Percentiles rank a stretch among this genome's conserved stretches.
phyloP scores from a whole-genome alignment of 2,797 vertebrate species.

The Psittacula echo region DNA sequence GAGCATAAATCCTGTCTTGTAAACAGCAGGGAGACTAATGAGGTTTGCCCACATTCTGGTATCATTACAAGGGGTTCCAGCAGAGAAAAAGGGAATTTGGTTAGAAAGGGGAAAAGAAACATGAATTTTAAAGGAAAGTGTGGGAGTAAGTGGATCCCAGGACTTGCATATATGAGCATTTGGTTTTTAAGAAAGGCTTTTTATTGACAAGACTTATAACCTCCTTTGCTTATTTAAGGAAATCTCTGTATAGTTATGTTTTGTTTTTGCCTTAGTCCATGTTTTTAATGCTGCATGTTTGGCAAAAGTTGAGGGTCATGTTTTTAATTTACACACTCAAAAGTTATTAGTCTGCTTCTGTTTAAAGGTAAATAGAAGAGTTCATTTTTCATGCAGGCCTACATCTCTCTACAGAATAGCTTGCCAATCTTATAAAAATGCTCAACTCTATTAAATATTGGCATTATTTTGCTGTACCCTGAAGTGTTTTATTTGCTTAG shows the following conservation, averaged over 20 bases:
- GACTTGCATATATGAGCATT: not conserved
- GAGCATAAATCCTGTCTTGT: slow-evolving; percentile 78
- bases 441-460: slow-evolving; percentile 23
- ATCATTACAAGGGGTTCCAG: slow-evolving; percentile 66
- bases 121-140: not conserved
- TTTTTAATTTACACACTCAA: slow-evolving; percentile 49
- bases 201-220: not conserved
- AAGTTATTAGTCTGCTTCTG: slow-evolving; percentile 47
- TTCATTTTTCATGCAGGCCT: slow-evolving; percentile 50
- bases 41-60: slow-evolving; percentile 70
- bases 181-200: not conserved
- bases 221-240: not conserved
- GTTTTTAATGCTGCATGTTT: slow-evolving; percentile 25
- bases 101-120: slow-evolving; percentile 21
- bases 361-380: slow-evolving; percentile 43
- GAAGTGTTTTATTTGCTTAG: slow-evolving; percentile 19
- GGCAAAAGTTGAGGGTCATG: slow-evolving; percentile 18
- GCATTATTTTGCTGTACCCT: not conserved
- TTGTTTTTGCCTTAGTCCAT: not conserved
- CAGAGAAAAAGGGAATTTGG: slow-evolving; percentile 59
- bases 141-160: not conserved
- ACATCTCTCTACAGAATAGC: slow-evolving; percentile 13
- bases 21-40: slow-evolving; percentile 76
- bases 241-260: not conserved
- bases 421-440: slow-evolving; percentile 9